Conservation (phyloP, 2,888 invertebrate species). For the Philereme transversata region DNA sequence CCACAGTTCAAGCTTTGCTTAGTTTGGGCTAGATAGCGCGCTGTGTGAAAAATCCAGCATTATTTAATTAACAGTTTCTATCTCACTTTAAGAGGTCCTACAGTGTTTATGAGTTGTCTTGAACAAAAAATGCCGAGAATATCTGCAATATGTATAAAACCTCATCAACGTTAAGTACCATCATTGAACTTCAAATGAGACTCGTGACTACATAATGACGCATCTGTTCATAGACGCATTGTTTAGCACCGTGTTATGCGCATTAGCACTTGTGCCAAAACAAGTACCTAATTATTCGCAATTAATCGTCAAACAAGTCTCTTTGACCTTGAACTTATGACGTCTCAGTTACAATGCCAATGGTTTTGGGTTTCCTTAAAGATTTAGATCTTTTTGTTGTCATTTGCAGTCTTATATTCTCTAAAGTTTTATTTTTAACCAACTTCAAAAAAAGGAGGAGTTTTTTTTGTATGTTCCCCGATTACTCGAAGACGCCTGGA, state of each 20-base stretch:
- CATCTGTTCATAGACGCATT: neutral
- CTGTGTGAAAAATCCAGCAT: no score
- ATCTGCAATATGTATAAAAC: neutral
- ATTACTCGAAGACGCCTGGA: no score
- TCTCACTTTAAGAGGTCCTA: no score
- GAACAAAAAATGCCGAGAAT: no score
- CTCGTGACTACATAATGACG: neutral
- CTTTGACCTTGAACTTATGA: neutral
- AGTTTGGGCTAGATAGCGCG: no score
- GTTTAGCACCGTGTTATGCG: neutral
- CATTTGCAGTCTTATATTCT: no score
- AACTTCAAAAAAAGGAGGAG: no score
- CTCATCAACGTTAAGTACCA: neutral
- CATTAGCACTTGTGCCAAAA: neutral
- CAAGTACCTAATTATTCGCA: neutral
- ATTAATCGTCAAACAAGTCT: neutral
- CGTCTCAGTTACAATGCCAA: slow-evolving; percentile 10
- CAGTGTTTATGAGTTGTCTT: no score
- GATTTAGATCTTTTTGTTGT: neutral
- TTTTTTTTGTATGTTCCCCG: no score
- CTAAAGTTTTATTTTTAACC: no score
- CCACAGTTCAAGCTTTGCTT: no score
- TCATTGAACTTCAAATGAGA: neutral
- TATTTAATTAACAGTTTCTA: no score
- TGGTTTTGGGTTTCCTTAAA: neutral